These are phyloP conservation scores for Cantharis nigra DNA, from an alignment of 2,888 invertebrate species.

Conservation along the genomic window DNA sequence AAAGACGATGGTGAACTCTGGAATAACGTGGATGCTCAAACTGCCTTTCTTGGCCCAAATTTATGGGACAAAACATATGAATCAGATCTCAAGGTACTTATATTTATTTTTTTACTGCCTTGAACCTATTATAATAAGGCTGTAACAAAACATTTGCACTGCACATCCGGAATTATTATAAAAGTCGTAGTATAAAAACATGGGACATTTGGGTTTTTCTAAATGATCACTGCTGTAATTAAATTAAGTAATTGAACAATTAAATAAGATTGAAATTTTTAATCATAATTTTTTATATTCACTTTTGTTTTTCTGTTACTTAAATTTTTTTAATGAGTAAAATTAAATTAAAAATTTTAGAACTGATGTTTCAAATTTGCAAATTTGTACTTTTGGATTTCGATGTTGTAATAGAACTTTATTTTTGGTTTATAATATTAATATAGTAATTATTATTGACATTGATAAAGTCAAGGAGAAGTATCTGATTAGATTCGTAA, in stretches of 20 bases:
- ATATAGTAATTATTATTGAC: not conserved
- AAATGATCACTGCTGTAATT: not conserved
- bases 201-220: not conserved
- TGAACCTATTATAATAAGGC: not conserved
- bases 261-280: not conserved
- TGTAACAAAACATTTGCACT: not conserved
- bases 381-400: not conserved
- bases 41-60: constrained; percentile 94
- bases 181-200: not conserved
- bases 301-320: not conserved
- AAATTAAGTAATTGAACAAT: not conserved
- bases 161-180: not conserved
- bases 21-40: constrained; percentile 86
- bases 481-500: not conserved
- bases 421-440: not conserved
- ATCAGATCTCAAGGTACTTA: constrained; percentile 90
- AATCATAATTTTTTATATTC: not conserved
- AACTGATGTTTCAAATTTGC: not conserved
- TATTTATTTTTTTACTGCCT: not conserved
- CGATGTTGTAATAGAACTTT: not conserved
- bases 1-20: constrained; percentile 86
- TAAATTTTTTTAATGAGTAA: not conserved
- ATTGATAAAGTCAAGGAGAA: not conserved
- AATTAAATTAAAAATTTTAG: not conserved
- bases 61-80: constrained; percentile 96